Evolutionary conservation across 2,888 invertebrate genomes (phyloP).

Genomic region (Catocala nupta): DNA sequence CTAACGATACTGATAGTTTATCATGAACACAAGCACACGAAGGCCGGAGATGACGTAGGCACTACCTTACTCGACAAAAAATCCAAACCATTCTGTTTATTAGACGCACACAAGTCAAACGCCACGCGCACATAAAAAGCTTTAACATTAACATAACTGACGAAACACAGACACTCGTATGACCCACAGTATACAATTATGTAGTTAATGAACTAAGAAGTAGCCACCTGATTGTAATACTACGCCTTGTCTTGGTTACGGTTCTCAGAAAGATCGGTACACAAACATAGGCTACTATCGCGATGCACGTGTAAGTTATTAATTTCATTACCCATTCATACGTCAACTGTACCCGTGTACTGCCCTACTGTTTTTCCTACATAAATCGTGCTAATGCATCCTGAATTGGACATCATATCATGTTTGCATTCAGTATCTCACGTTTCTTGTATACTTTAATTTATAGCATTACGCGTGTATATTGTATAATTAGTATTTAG

Average conservation of each 20-base stretch:
- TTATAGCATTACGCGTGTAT: too few relatives aligned
- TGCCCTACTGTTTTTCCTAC: conserved; percentile 40
- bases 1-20: too few relatives aligned
- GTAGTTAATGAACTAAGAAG: conserved; percentile 17
- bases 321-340: conserved; percentile 50
- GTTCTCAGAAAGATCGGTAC: conserved; percentile 35
- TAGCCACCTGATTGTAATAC: conserved; percentile 26
- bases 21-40: too few relatives aligned
- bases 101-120: background rate
- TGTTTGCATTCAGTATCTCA: conserved; percentile 12
- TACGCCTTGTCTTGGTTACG: conserved; percentile 30
- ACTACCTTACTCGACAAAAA: too few relatives aligned
- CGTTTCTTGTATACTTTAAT: conserved; percentile 12
- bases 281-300: conserved; percentile 33
- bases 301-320: conserved; percentile 50
- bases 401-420: conserved; percentile 31
- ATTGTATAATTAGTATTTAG: too few relatives aligned
- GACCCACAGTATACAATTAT: conserved; percentile 16
- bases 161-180: conserved; percentile 12
- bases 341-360: conserved; percentile 22
- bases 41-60: too few relatives aligned
- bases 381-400: conserved; percentile 42
- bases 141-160: conserved; percentile 10
- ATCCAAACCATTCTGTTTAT: too few relatives aligned
- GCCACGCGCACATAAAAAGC: conserved; percentile 15